Conservation (phyloP, 2,888 invertebrate species). For the Drosophila macrospina region DNA sequence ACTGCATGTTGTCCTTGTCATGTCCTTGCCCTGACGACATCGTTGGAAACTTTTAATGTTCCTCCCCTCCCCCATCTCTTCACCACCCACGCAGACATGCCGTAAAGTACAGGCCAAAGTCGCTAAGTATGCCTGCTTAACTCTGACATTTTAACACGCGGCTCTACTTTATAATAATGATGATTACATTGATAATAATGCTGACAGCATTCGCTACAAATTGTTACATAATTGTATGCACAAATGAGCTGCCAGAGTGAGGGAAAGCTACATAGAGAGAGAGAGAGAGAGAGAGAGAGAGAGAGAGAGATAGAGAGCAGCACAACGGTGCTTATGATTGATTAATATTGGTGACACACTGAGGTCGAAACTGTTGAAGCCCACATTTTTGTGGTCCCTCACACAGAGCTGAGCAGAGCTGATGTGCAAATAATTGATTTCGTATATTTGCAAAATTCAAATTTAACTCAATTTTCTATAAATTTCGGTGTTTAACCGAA, state of each 20-base stretch:
- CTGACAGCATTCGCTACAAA: slow-evolving; percentile 58
- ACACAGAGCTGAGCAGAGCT: background rate
- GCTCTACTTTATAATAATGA: slow-evolving; percentile 32
- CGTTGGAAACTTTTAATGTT: slow-evolving; percentile 78
- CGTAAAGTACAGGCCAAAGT: slow-evolving; percentile 40
- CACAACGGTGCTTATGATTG: slow-evolving; percentile 69
- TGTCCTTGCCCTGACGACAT: slow-evolving; percentile 51
- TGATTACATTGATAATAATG: slow-evolving; percentile 52
- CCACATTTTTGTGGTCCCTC: slow-evolving; percentile 38
- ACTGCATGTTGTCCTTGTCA: slow-evolving; percentile 68
- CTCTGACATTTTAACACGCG: slow-evolving; percentile 70
- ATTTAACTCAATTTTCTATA: background rate
- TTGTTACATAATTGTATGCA: slow-evolving; percentile 72
- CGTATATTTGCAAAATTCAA: slow-evolving; percentile 1
- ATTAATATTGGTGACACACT: slow-evolving; percentile 61
- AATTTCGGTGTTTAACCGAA: background rate
- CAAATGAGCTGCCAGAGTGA: slow-evolving; percentile 50
- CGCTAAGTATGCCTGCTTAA: slow-evolving; percentile 72
- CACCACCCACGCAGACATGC: background rate
- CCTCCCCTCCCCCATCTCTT: background rate
- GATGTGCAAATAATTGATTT: slow-evolving; percentile 42
- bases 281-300: background rate
- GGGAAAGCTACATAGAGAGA: background rate
- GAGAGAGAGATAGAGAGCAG: background rate
- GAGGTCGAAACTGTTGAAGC: slow-evolving; percentile 29